Evolutionary conservation across 2,113 vertebrate species (phyloP), one percentile per base, ranked within the genome.

Genomic region (Lamprologus speciosus): DNA sequence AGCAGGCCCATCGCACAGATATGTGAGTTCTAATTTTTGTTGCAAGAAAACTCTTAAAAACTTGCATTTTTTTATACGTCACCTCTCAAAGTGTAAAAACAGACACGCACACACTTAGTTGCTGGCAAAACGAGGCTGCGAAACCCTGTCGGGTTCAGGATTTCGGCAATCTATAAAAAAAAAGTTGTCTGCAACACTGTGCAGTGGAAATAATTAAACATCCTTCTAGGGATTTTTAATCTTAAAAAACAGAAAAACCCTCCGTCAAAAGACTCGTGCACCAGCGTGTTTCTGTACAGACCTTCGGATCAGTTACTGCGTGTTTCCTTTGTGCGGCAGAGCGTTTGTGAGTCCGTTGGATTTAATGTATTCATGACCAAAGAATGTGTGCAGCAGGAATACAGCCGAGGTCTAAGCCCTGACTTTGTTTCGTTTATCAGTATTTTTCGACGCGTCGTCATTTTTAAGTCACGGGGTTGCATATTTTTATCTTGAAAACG

Each of bases 341-440:
- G 57, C 8, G 28, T 85, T 82, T 50, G 21, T 82, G 80, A 54
- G 45, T 85, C 28, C 35, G 51, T 70, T 31, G 11, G 80, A 84
- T 75, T 81, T n/a, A 47, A 82, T 70, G 75, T 88, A 51, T 89
- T 93, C 81, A 93, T 82, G 95, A 95, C 95, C 94, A 95, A 96
- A 96, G 95, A 95, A 95, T 96, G 95, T 96, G 45, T 87, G 87
- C 90, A 90, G 90, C 63, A 84, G 85, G 68, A 90, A 89, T 16
- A 80, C 68, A 63, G 81, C 80, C 50, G 63, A 88, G 89, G 84
- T 33, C 55, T 92, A 84, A 82, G 26, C 57, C 58, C 53, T 9
- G 65, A 63, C n/a, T 81, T 87, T 31, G 75, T 84, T 87, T 89
- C 81, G 42, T 35, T 26, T 55, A 81, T 92, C 89, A 92, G 91